Base-by-base conservation (phyloP, 2,113 vertebrate genomes). In the Ramphastos sulfuratus region DNA sequence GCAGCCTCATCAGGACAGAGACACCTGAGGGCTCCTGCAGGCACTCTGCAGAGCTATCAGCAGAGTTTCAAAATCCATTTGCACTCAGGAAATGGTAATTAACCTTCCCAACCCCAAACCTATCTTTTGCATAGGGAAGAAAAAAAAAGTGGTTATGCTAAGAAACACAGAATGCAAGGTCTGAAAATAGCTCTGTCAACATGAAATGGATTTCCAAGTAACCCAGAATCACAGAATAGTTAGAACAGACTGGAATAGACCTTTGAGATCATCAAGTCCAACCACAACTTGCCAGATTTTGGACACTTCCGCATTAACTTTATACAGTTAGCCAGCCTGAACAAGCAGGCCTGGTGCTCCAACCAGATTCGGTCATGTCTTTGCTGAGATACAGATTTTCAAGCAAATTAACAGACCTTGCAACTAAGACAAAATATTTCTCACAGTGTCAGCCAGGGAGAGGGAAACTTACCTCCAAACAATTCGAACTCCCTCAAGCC, bases 401-500 rank as follows among this genome's bases (percentile, higher is more conserved):
- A 67, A 27, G 2, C 12, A 76, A 55, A 85, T 31, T 31, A 52
- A 67, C 19, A 81, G n/a, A 33, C 3, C 48, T 21, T 12, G 10
- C 5, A 3, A 37, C 61, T 88, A 73, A 88, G 64, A 71, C 4
- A 79, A 52, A 82, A 39, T 6, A 65, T n/a, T 91, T 64, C 35
- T 56, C 78, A 63, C 35, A 28, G 17, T 1, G 1, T 30, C 11
- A 61, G 1, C 6, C n/a, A 46, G 44, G 0, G 4, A 67, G 37
- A 60, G 11, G 14, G 42, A 55, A 87, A 95, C 98, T 99, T 98
- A 99, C 99, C 99, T 98, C 99, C 99, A 85, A 99, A 99, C 82
- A 99, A 98, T 96, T 99, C 99, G 87, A 99, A 98, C 97, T 99
- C 99, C 97, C 99, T 98, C 95, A 99, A 98, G 94, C 99, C 99